Conservation (phyloP, 2,113 vertebrate genomes). For the Gobio gobio region DNA sequence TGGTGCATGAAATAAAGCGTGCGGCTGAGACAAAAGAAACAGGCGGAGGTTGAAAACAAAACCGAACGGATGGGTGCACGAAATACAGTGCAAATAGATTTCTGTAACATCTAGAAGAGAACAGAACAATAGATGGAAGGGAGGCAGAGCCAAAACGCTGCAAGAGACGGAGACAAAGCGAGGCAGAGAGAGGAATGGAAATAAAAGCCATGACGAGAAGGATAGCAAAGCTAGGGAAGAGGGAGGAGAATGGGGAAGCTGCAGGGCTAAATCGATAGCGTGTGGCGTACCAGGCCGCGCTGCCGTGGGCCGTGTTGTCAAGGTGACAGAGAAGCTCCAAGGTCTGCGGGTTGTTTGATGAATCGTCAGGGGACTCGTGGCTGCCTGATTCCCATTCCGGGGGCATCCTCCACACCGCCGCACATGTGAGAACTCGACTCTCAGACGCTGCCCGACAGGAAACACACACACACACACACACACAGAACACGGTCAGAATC, state of each 20-base stretch:
- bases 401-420: slow-evolving; percentile 97
- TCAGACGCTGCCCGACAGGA: slow-evolving; percentile 84
- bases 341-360: slow-evolving; percentile 91
- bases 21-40: slow-evolving; percentile 64
- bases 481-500: slow-evolving; percentile 39
- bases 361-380: slow-evolving; percentile 96
- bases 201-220: neutral
- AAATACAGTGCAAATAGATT: slow-evolving; percentile 47
- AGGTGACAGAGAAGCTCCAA: slow-evolving; percentile 98
- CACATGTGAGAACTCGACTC: slow-evolving; percentile 90
- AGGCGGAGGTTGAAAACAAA: slow-evolving; percentile 33
- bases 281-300: slow-evolving; percentile 89
- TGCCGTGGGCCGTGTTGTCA: slow-evolving; percentile 87
- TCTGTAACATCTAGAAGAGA: slow-evolving; percentile 16
- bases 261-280: slow-evolving; percentile 71
- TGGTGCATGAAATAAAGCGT: slow-evolving; percentile 57
- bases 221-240: neutral
- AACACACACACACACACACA: slow-evolving; percentile 43
- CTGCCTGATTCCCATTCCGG: slow-evolving; percentile 91
- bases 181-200: neutral
- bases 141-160: neutral
- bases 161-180: slow-evolving; percentile 1
- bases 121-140: slow-evolving; percentile 24
- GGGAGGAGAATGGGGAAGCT: slow-evolving; percentile 31
- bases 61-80: slow-evolving; percentile 23